These are phyloP conservation scores for Leucania comma DNA, from an alignment of 2,888 invertebrate species.

Conservation along the genomic window DNA sequence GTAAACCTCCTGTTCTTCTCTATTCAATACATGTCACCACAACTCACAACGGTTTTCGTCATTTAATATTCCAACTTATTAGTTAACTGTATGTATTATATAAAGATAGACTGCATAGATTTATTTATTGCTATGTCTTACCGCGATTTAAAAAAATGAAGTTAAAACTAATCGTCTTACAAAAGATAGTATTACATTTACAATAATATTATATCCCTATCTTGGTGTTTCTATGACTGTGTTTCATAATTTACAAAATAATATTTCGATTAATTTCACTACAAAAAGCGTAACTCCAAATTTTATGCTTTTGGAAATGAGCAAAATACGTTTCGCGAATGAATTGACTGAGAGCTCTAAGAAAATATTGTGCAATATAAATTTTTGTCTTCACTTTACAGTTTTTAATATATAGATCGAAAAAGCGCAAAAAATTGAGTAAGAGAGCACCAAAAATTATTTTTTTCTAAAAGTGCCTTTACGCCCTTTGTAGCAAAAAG, in stretches of 20 bases:
- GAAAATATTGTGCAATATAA: no score
- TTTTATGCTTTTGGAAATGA: no score
- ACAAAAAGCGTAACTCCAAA: no score
- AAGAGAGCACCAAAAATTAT: no score
- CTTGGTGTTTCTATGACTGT: constrained; percentile 71
- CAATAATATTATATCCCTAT: constrained; percentile 76
- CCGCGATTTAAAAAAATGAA: constrained; percentile 61
- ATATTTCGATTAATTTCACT: no score
- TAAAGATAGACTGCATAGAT: constrained; percentile 61
- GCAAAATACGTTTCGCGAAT: no score
- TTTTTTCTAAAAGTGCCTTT: no score
- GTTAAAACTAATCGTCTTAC: constrained; percentile 72
- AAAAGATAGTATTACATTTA: constrained; percentile 80
- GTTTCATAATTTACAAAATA: constrained; percentile 57
- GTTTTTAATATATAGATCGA: no score
- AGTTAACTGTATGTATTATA: constrained; percentile 58
- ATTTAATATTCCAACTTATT: constrained; percentile 57
- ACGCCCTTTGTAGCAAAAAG: no score
- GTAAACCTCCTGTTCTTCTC: neutral
- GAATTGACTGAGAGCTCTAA: no score
- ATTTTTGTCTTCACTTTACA: no score
- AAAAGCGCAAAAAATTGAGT: no score
- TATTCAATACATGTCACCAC: constrained; percentile 30
- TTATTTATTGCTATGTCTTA: constrained; percentile 73
- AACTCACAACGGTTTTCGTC: constrained; percentile 36